phyloP scores from a whole-genome alignment of 2,113 vertebrate species.

The Catharus bicknelli region DNA sequence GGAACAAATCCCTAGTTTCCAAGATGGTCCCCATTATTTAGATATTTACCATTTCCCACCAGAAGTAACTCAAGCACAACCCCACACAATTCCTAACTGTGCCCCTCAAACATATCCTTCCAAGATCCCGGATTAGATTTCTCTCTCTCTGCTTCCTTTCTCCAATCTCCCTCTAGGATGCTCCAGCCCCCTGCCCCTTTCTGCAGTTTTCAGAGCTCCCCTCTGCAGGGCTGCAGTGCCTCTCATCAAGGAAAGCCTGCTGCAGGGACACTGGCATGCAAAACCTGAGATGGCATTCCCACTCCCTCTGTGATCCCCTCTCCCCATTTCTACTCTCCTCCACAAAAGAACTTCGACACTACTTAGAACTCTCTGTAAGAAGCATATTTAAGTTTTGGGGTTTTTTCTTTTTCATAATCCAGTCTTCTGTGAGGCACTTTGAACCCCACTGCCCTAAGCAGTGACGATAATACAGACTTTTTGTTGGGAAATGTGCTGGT shows the following conservation, averaged over 20 bases:
- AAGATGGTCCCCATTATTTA: background rate
- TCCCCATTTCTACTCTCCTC: background rate
- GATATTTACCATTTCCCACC: background rate
- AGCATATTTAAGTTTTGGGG: background rate
- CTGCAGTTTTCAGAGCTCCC: background rate
- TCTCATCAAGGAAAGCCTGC: background rate
- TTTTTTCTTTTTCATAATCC: background rate
- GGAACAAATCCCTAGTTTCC: background rate
- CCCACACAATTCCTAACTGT: fast-evolving
- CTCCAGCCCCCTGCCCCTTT: background rate
- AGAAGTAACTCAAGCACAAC: background rate
- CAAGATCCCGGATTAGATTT: background rate
- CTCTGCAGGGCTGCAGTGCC: background rate
- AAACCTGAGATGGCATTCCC: background rate
- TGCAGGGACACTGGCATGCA: background rate
- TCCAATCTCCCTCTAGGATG: background rate
- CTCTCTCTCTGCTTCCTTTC: background rate
- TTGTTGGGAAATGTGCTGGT: background rate
- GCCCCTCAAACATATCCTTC: background rate
- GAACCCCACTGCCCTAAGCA: background rate
- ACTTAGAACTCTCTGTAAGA: background rate
- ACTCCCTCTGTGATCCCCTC: fast-evolving
- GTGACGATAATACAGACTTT: background rate
- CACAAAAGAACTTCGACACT: background rate
- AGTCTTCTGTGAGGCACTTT: fast-evolving